phyloP scores from a whole-genome alignment of 1,140 invertebrate genomes.

The Saccostrea cuccullata region DNA sequence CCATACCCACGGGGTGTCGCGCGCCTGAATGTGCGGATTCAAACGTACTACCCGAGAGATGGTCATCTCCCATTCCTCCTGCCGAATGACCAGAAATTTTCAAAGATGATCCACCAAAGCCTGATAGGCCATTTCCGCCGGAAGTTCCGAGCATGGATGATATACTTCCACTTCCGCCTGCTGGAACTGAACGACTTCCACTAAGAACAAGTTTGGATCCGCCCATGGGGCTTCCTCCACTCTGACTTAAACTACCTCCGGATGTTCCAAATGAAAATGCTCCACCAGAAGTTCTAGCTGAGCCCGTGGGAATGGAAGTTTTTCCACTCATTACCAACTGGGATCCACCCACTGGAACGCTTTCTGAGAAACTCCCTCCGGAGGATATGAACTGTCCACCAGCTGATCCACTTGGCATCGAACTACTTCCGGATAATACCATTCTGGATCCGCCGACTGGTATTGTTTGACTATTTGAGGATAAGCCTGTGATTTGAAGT shows the following conservation, averaged over 20 bases:
- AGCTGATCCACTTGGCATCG: not conserved
- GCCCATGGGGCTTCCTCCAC: conserved; percentile 3
- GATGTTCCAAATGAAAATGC: conserved; percentile 8
- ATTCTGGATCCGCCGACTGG: not conserved
- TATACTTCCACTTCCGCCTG: not conserved
- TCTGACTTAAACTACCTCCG: not conserved
- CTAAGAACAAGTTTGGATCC: not conserved
- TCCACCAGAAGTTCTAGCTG: not conserved
- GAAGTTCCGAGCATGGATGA: not conserved
- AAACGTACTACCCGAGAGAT: not conserved
- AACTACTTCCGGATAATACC: conserved; percentile 3
- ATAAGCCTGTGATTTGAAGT: not conserved
- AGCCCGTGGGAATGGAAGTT: not conserved
- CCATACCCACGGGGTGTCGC: not conserved
- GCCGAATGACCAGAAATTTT: not conserved
- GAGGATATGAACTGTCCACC: not conserved
- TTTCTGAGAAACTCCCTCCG: conserved; percentile 3
- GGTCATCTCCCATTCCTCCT: conserved; percentile 9
- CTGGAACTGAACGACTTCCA: not conserved
- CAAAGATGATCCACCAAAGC: not conserved
- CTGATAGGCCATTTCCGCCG: not conserved
- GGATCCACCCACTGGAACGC: not conserved
- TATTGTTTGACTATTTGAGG: not conserved
- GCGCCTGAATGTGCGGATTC: not conserved
- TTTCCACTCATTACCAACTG: conserved; percentile 27